Base-by-base conservation (phyloP, 2,888 invertebrate species). In the Tillus elongatus region DNA sequence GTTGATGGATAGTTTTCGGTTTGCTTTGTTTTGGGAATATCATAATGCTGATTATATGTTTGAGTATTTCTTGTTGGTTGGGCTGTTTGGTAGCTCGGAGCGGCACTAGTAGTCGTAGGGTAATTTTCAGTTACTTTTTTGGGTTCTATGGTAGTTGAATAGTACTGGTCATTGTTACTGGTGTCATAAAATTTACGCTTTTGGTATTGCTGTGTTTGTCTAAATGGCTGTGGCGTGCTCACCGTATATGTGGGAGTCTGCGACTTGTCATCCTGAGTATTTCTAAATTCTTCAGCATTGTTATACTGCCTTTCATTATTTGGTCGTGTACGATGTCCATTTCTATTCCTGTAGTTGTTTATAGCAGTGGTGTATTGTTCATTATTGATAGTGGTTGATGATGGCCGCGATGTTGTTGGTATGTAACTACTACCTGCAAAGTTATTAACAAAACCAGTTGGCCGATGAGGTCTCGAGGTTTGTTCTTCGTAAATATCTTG, bases 401-500 rank as follows among this genome's bases (percentile, higher is more conserved):
- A 49, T 54, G 69, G 64, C 29, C 62, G 62, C 35, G 66, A 55
- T 2, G 72, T 72, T 1, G 71, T 71, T 1, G 71, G 69, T 2
- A 61, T 50, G 36, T 66, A 68, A 44, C 63, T 67, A 37, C 66
- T 70, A 15, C 67, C 68, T 10, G 70, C 64, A 39, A 67, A 71
- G 44, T 65, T 67, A 44, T 66, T 71, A 9, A 58, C 39, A 41
- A 63, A 64, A 10, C 57, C 61, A 3, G 64, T 58, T 6, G 62
- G 57, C 39, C 58, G 53, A 3, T 58, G 58, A 11, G 66, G 60
- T 19, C 57, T 56, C 27, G 54, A 56, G 1, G 67, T 61, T 28
- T 61, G 57, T 41, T 35, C 26, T 56, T 60, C 33, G n/a, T 19
- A 19, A n/a, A n/a, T n/a, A n/a, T n/a, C n/a, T n/a, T n/a, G n/a